Base-by-base conservation (phyloP, 1,140 invertebrate species). In the Eupeodes corollae region DNA sequence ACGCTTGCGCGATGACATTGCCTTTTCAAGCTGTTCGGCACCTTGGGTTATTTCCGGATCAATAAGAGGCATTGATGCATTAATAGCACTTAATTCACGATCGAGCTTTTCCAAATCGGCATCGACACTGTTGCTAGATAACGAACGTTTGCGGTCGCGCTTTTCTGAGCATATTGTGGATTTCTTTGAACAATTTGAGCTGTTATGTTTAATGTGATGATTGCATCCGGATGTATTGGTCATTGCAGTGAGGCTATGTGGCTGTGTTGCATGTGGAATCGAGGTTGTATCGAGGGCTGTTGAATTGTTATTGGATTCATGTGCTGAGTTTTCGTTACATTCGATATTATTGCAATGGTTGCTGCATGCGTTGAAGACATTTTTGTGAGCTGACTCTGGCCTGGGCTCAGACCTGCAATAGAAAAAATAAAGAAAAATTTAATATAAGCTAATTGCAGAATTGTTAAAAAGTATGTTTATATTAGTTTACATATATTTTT, bases 31-130 rank as follows among this genome's bases (percentile, higher is more conserved):
- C 46, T 69, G 62, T 43, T 69, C 67, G 41, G 63, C 67, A 5
- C 66, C 63, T 44, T 68, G 62, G 0, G 62, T 69, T 10, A 67
- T 65, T 46, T 62, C 59, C 2, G 62, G 62, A 56, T 66, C 67
- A 42, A 61, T 66, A 1, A 62, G 47, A 34, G 58, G 64, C 67
- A 67, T 68, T 5, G 65, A 61, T 3, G 65, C 56, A 54, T 68
- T 65, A 37, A 68, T 67, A 31, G 62, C 65, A 60, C 57, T 68
- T 40, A 68, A 53, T 50, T 68, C 65, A 1, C 65, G 61, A 41
- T 68, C 65, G 43, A 68, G 55, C 41, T 58, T 65, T 50, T 68
- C 65, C 39, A 63, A 54, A 54, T 61, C 59, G 46, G 58, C 64
- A 10, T 56, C 59, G 43, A 66, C 52, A 52, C 63, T 66, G 46